These are phyloP conservation scores for Poeciliopsis presidionis DNA, from an alignment of 2,797 vertebrate species.

Conservation along the genomic window DNA sequence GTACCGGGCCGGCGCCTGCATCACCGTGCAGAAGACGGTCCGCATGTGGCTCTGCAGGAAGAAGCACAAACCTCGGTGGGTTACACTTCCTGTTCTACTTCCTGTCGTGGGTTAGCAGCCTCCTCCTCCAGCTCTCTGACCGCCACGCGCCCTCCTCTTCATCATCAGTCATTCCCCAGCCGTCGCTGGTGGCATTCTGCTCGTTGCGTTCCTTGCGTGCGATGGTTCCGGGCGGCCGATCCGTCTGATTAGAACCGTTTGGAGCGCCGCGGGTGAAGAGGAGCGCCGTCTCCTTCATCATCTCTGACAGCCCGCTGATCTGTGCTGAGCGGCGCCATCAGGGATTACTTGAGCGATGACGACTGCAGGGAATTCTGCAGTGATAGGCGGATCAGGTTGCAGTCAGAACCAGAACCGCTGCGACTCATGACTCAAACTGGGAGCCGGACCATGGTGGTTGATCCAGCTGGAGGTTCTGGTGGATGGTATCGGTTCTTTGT, in stretches of 20 bases:
- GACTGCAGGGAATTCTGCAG: neutral
- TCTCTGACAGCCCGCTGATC: conserved; percentile 14
- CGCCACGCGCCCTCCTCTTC: conserved; percentile 13
- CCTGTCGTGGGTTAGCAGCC: too few relatives aligned
- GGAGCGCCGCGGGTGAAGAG: neutral
- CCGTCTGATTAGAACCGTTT: conserved; percentile 25
- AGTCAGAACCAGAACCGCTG: neutral
- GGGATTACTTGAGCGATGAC: neutral
- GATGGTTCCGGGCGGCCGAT: conserved; percentile 28
- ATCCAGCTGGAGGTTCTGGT: too few relatives aligned
- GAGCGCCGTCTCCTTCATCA: neutral
- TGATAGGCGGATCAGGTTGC: neutral
- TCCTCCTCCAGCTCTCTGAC: too few relatives aligned
- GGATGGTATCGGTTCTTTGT: too few relatives aligned
- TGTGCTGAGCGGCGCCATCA: neutral
- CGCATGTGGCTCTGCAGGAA: conserved; percentile 97
- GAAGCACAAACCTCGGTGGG: conserved; percentile 96
- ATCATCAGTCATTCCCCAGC: conserved; percentile 49
- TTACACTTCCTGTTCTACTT: neutral
- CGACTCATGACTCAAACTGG: neutral
- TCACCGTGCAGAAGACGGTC: conserved; percentile 93
- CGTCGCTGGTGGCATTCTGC: conserved; percentile 3
- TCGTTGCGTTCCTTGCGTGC: neutral
- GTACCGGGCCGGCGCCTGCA: conserved; percentile 89
- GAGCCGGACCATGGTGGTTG: too few relatives aligned